Evolutionary conservation across 2,888 invertebrate genomes (phyloP), one percentile per base, ranked within the genome.

Genomic region (Scaptomyza parva): DNA sequence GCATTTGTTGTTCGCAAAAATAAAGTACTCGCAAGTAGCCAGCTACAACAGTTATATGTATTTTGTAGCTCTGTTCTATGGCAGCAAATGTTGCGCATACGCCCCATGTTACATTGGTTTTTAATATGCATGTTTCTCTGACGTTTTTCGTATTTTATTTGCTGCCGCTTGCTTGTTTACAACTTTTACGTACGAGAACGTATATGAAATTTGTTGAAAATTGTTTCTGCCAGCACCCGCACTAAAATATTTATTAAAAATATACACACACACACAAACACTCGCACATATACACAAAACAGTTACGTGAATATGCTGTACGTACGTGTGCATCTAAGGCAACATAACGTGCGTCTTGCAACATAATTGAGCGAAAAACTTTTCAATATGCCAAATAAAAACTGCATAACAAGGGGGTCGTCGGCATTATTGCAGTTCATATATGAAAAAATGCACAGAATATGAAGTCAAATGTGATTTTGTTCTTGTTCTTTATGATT

Each of bases 171-270:
- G 61, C 80, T 82, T 71, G 84, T 65, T 78, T 62, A 44, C 76
- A 88, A 86, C 83, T 68, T 80, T 77, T 52, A 43, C 66, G 17
- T 2, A 37, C 14, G 4, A 0, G 14, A 11, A 26, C 40, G 63
- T 82, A 78, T 71, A 86, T 79, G 58, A 86, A 86, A 78, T 62
- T 62, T 78, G 78, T 74, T 74, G 39, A 33, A 62, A 86, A 86
- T 79, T 86, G 86, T 83, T 81, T 65, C 18, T 44, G 26, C 6
- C 40, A 35, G 58, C 74, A 35, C 1, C 48, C 59, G 45, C 51
- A 62, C 61, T 86, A 66, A 86, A 81, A 72, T 88, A 86, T 86
- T 71, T 83, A 88, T 88, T 88, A 81, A 86, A 86, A 86, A 72
- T 48, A 54, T 33, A 52, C 39, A 51, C 9, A 53, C 33, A 48